phyloP scores from a whole-genome alignment of 2,113 vertebrate genomes.

The Corvus moneduloides region DNA sequence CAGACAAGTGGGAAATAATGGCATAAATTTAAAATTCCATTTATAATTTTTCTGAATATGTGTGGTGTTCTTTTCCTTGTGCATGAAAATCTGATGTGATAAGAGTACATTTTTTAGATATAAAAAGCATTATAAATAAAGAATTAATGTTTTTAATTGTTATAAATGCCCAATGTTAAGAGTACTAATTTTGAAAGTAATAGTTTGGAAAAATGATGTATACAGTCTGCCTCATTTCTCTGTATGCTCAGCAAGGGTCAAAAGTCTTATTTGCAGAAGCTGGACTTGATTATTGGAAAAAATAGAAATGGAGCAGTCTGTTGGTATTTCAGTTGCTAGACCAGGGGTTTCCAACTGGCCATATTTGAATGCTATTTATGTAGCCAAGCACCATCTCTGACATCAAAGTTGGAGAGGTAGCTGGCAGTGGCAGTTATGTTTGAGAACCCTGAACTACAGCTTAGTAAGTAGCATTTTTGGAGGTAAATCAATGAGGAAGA shows the following conservation, averaged over 20 bases:
- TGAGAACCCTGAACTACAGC: neutral
- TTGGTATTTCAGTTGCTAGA: neutral
- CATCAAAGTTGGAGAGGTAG: neutral
- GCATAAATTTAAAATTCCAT: neutral
- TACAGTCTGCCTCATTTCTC: neutral
- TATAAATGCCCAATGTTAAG: neutral
- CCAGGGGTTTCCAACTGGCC: neutral
- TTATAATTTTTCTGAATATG: neutral
- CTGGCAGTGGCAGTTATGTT: neutral
- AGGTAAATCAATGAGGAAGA: neutral
- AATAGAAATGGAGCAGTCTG: neutral
- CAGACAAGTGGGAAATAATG: neutral
- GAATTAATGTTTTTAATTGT: neutral
- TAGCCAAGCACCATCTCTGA: neutral
- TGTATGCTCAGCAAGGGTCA: neutral
- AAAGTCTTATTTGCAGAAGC: neutral
- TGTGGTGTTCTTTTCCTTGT: neutral
- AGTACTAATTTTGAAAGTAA: neutral
- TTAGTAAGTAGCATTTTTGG: neutral
- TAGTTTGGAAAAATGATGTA: accelerated
- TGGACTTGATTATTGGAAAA: neutral
- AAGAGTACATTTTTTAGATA: neutral
- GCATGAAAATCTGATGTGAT: neutral
- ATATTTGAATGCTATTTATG: neutral
- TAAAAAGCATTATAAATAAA: neutral